Evolutionary conservation across 2,888 invertebrate species (phyloP), one percentile per base, ranked within the genome.

Genomic region (Candidula unifasciata): DNA sequence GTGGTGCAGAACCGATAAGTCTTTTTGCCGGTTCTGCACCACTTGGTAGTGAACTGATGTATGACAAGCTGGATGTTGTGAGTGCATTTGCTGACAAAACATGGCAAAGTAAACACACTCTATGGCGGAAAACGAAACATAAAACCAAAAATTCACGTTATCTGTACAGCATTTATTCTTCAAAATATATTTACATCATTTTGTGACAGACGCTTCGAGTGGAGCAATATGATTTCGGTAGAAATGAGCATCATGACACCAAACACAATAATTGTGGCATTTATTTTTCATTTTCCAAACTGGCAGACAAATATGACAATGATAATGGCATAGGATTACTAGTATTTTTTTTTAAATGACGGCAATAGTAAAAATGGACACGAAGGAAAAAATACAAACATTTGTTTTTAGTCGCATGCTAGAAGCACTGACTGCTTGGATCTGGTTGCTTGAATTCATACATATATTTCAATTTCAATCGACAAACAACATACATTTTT

Each of bases 161-260:
- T n/a, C 60, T 77, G 77, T 77, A 77, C 60, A 60, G 35, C 60
- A 30, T 60, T 44, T 6, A 44, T 44, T 44, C 44, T 44, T 44
- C 13, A 6, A 44, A 44, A 44, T 44, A 44, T 60, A 27, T 52
- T 60, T 60, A 77, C 33, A 60, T 60, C n/a, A 27, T 60, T 27
- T 71, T 71, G 35, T 33, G 3, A 77, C 57, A 57, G 60, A 57
- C 21, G 60, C 54, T 60, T 77, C 33, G 35, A 54, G 30, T 21
- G 54, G 76, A 76, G 54, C 76, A 54, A 30, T 3, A 54, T 52
- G 27, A 74, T 18, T 52, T 74, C 74, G 35, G 57, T 30, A 71
- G 60, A 60, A 60, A n/a, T 57, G 76, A 60, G 8, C 44, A 44
- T 44, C 44, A 44, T 35, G 60, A 77, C 77, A 77, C 77, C 77